phyloP scores from a whole-genome alignment of 2,888 invertebrate genomes.

The Agriopis marginaria region DNA sequence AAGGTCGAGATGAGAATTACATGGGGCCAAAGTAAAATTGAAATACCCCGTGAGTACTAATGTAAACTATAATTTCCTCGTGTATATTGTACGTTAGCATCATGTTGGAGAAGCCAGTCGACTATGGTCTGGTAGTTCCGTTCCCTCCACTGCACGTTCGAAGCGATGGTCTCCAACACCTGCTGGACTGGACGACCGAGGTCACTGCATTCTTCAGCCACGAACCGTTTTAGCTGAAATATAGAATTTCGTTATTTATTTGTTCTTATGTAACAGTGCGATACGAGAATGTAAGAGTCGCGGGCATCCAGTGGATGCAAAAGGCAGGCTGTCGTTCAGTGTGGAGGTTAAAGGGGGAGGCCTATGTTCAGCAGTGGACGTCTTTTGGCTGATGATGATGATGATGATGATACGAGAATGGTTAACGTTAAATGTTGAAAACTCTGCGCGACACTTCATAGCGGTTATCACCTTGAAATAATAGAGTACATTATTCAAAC shows the following conservation, averaged over 20 bases:
- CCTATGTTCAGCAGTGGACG: too few species aligned
- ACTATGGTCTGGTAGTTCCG: constrained; percentile 91
- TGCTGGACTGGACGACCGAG: constrained; percentile 92
- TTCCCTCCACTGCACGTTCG: constrained; percentile 94
- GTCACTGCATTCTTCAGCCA: constrained; percentile 87
- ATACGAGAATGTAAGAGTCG: too few species aligned
- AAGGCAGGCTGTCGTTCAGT: too few species aligned
- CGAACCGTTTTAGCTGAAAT: constrained; percentile 89
- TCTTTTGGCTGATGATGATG: too few species aligned
- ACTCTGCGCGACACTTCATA: too few species aligned
- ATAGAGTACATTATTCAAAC: too few species aligned
- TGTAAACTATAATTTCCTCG: not conserved
- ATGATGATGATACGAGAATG: too few species aligned
- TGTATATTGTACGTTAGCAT: constrained; percentile 40
- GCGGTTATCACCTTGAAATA: too few species aligned
- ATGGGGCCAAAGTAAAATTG: not conserved
- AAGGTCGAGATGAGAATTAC: not conserved
- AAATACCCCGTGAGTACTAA: not conserved
- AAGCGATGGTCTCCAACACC: constrained; percentile 92
- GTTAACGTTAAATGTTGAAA: too few species aligned
- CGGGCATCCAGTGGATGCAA: too few species aligned
- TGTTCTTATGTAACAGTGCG: too few species aligned
- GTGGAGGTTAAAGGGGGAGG: too few species aligned
- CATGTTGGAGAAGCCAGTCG: constrained; percentile 88
- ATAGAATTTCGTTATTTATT: not conserved